Evolutionary conservation across 2,113 vertebrate species (phyloP), one percentile per base, ranked within the genome.

Genomic region (Osmerus mordax): DNA sequence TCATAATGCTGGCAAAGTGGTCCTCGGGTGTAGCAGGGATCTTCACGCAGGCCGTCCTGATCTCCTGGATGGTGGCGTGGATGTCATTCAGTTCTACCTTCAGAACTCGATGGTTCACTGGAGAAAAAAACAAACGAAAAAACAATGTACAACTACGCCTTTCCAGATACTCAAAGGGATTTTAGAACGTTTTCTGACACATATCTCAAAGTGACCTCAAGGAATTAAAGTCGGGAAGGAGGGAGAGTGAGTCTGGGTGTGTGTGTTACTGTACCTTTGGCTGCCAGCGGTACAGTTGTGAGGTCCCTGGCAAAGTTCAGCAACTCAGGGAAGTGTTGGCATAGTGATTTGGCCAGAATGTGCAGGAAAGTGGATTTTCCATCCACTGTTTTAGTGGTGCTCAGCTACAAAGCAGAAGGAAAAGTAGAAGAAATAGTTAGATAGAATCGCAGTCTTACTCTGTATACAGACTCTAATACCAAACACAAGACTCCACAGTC

Each of bases 361-460:
- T 99, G 97, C 69, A 99, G 94, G 80, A 99, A 99, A 59, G 97
- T 99, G 74, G 94, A 99, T 81, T 98, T 99, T 70, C 97, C 97
- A 28, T 99, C 97, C 0, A 97, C 97, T 0, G 97, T 99, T 92
- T 99, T 99, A 77, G 97, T 99, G 0, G 96, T 98, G 89, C 96
- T 97, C 13, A 99, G 92, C 97, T 99, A 84, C 18, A 54, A 80
- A 69, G 77, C 28, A 7, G 4, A 73, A 21, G 55, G 36, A 72
- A 25, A 52, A 1, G 41, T 3, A 41, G 0, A 3, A 65, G 18
- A 18, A 18, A 8, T 8, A 16, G 21, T 19, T 11, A n/a, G 63
- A 65, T 18, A 36, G 32, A 41, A 16, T 11, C 36, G 0, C 3
- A n/a, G 5, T 41, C 15, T 60, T 25, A 60, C 11, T 19, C 3